These are phyloP conservation scores for Micropterix aruncella DNA, from an alignment of 2,888 invertebrate genomes.

Conservation along the genomic window DNA sequence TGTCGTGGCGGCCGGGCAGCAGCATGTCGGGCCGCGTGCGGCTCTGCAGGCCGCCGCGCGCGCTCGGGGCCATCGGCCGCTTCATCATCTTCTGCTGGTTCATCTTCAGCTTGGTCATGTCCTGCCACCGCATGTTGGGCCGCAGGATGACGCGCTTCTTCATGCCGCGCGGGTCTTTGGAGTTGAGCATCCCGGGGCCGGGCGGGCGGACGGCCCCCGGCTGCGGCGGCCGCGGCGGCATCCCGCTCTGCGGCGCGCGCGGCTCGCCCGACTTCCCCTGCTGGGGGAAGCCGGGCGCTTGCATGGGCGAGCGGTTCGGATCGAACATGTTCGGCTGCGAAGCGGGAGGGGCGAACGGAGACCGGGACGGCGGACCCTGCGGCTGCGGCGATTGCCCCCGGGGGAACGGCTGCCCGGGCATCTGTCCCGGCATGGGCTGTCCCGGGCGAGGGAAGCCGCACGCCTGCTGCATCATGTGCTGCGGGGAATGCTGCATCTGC, in stretches of 20 bases:
- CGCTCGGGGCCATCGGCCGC: conserved; percentile 18
- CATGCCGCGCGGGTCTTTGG: conserved; percentile 21
- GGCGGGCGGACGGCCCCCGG: conserved; percentile 14
- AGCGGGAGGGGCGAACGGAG: conserved; percentile 1
- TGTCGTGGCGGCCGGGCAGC: conserved; percentile 54
- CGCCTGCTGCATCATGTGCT: conserved; percentile 18
- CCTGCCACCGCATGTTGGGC: neutral
- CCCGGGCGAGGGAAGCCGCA: conserved; percentile 10
- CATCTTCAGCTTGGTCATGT: neutral
- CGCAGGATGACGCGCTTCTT: conserved; percentile 17
- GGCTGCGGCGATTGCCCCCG: conserved; percentile 9
- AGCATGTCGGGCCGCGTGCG: conserved; percentile 47
- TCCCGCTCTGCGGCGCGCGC: conserved; percentile 12
- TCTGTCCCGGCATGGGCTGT: conserved; percentile 20
- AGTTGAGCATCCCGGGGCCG: conserved; percentile 22
- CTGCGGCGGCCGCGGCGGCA: conserved; percentile 21
- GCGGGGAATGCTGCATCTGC: conserved; percentile 25
- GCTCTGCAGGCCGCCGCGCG: conserved; percentile 19
- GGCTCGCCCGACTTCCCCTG: neutral
- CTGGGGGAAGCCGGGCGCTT: conserved; percentile 24
- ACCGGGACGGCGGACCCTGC: conserved; percentile 2
- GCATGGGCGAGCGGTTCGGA: neutral
- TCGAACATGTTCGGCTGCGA: neutral
- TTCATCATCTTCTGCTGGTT: conserved; percentile 29
- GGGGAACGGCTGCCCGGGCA: conserved; percentile 13